Base-by-base conservation (phyloP, 2,113 vertebrate genomes). In the Benitochromis conjunctus region DNA sequence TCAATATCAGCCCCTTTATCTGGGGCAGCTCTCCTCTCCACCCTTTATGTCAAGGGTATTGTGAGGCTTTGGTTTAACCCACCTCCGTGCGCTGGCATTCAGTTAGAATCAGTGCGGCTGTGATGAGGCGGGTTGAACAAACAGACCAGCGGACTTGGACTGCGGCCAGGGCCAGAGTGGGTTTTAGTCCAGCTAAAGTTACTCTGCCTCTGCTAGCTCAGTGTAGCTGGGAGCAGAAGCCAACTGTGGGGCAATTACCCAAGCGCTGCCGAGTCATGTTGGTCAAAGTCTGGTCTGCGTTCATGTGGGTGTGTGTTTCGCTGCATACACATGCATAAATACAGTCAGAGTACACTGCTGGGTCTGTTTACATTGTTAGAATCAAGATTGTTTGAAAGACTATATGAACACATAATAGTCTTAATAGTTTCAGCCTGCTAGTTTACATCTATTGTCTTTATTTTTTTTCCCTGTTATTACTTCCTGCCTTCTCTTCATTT, bases 151-250 rank as follows among this genome's bases (percentile, higher is more conserved):
- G 84, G 82, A 86, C 85, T 90, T 90, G 92, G 91, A 89, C 8
- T 0, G 2, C 31, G 60, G 89, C 89, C 92, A 94, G 69, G 34
- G 38, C 43, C 53, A 81, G 83, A 84, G 86, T 58, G 80, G 83
- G 69, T 86, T 91, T 89, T 66, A 85, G 85, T 86, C 55, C 21
- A 55, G 88, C 81, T 90, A 84, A 88, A 87, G 84, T 91, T 94
- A 91, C 5, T 9, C 77, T 31, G 2, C 80, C 86, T 86, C 31
- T 77, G 18, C 74, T 76, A 76, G 81, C 86, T 89, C 88, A 46
- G 69, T 82, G 82, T 87, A 88, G 71, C 88, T 83, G 87, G 51
- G 82, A 92, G 87, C 86, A 84, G 82, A 85, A 78, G 79, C 84
- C 79, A 92, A 79, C 13, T 74, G 79, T 26, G 31, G 84, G 55